Base-by-base conservation (phyloP, 2,888 invertebrate species). In the Anarsia innoxiella region DNA sequence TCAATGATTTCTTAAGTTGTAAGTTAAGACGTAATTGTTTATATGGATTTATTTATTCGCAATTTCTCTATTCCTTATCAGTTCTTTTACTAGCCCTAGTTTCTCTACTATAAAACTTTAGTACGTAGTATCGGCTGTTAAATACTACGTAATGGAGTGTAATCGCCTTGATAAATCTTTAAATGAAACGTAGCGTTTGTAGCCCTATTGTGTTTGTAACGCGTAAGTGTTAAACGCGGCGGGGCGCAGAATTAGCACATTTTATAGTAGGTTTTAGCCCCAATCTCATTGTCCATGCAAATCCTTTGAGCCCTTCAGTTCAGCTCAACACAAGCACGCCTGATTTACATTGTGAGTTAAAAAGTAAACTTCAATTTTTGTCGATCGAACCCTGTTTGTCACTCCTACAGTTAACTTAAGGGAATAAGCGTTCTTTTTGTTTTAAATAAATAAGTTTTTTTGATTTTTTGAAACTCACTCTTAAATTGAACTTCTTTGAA, bases 251-350 rank as follows among this genome's bases (percentile, higher is more conserved):
- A 34, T 39, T 39, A 39, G 29, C 39, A 39, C 39, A 39, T 39
- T 39, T 34, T 34, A 39, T 39, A 34, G 39, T 16, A 39, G 34
- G 30, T 34, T 37, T 37, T 28, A 11, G 37, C 33, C 30, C 30
- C 29, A 26, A 26, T 30, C 39, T 30, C 34, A 34, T 39, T 29
- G 34, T 16, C 8, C 15, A 39, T 39, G 39, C 33, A 39, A 39
- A 39, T 39, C 34, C 39, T 34, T 23, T 34, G 28, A 33, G 29
- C 32, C 29, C 23, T 19, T 13, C 23, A 2, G 23, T 31, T 32
- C 23, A 15, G 13, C 28, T 15, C 11, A 12, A 23, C 26, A 15
- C 9, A n/a, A n/a, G 11, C 19, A 2, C 10, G 31, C 2, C 12
- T 10, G 31, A 16, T 31, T 31, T 19, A 31, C 31, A 19, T 31